Conservation (phyloP, 2,113 vertebrate species). For the Bagarius yarrelli region DNA sequence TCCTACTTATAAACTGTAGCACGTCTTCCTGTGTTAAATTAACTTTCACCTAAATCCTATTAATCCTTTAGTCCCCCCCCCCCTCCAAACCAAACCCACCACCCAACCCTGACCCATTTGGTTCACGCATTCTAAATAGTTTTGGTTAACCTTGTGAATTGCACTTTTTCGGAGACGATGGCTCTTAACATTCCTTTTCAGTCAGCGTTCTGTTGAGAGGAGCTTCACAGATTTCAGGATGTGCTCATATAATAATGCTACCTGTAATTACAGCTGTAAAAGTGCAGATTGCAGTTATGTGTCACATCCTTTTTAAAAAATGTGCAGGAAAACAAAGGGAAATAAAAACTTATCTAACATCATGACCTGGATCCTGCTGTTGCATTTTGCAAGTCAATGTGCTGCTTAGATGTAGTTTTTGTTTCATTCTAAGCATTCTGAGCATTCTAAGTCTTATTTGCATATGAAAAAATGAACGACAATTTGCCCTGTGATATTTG, state of each 20-base stretch:
- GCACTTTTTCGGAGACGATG: not conserved
- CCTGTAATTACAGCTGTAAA: not conserved
- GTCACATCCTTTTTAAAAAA: not conserved
- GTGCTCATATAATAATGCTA: not conserved
- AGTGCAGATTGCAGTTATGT: not conserved
- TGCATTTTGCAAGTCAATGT: slow-evolving; percentile 8
- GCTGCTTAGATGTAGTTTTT: not conserved
- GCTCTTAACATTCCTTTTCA: slow-evolving; percentile 6
- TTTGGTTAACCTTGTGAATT: slow-evolving; percentile 29
- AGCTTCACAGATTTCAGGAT: not conserved
- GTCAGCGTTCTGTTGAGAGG: not conserved
- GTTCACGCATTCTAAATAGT: slow-evolving; percentile 27
- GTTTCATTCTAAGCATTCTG: not conserved
- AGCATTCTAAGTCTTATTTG: too few relatives aligned
- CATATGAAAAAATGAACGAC: not conserved
- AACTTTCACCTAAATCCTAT: slow-evolving; percentile 38
- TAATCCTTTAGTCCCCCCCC: slow-evolving; percentile 8
- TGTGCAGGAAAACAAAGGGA: slow-evolving; percentile 1
- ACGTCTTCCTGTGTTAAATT: slow-evolving; percentile 37
- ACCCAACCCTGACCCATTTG: not conserved
- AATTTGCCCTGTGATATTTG: not conserved
- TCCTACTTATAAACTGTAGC: slow-evolving; percentile 31
- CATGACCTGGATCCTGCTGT: not conserved
- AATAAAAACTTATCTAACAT: not conserved
- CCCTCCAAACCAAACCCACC: too few relatives aligned